Conservation (phyloP, 2,888 invertebrate species). For the Sesamia inferens region DNA sequence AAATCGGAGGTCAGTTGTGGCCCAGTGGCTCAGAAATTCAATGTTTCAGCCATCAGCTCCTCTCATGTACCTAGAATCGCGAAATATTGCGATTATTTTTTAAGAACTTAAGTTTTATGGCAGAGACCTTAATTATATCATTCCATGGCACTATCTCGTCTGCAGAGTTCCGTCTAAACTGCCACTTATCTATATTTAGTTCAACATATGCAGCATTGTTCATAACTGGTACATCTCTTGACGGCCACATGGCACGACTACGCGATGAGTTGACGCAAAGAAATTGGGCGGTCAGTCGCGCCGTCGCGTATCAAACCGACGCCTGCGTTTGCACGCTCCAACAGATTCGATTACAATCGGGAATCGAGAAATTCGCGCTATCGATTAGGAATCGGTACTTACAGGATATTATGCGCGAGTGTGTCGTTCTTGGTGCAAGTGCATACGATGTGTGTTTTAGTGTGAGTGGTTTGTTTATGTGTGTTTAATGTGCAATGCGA, state of each 20-base stretch:
- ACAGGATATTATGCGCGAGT: constrained; percentile 33
- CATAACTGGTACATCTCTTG: constrained; percentile 67
- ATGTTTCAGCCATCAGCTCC: neutral
- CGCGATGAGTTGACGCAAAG: constrained; percentile 73
- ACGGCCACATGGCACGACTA: constrained; percentile 69
- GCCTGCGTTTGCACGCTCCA: constrained; percentile 73
- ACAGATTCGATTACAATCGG: constrained; percentile 42
- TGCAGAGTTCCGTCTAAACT: constrained; percentile 43
- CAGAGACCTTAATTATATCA: constrained; percentile 20
- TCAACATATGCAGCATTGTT: constrained; percentile 66
- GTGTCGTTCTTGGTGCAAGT: constrained; percentile 51
- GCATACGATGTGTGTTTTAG: constrained; percentile 30
- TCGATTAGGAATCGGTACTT: constrained; percentile 52
- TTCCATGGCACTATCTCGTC: constrained; percentile 57
- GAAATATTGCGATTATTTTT: constrained; percentile 3
- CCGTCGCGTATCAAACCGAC: constrained; percentile 79
- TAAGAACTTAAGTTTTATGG: neutral
- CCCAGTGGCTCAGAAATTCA: neutral
- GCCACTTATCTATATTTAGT: constrained; percentile 66
- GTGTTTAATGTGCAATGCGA: constrained; percentile 24
- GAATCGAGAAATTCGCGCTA: constrained; percentile 49
- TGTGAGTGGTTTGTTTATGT: constrained; percentile 48
- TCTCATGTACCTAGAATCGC: neutral
- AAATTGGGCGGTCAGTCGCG: constrained; percentile 83
- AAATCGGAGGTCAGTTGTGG: too few species aligned